These are phyloP conservation scores for Thaumatotibia leucotreta DNA, from an alignment of 1,140 invertebrate species.

Conservation along the genomic window DNA sequence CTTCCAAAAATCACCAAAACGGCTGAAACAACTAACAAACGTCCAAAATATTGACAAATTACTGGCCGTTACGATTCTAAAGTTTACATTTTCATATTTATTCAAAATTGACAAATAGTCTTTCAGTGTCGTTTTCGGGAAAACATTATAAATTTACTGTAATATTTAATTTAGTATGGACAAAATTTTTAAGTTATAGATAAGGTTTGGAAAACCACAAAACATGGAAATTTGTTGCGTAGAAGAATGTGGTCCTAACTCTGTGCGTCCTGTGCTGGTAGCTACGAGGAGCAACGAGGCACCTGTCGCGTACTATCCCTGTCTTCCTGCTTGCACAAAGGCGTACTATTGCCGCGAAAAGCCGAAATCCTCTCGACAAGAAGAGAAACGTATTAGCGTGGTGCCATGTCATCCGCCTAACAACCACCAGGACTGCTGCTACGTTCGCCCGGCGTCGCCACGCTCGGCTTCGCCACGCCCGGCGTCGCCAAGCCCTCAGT, in stretches of 20 bases:
- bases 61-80: slow-evolving; percentile 8
- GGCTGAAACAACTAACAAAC: too few relatives aligned
- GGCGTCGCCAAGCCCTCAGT: slow-evolving; percentile 15
- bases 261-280: slow-evolving; percentile 49
- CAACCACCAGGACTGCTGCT: slow-evolving; percentile 10
- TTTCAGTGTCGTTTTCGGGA: slow-evolving; percentile 17
- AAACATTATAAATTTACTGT: slow-evolving; percentile 24
- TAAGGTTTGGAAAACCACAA: slow-evolving; percentile 34
- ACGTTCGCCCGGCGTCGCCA: neutral
- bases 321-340: slow-evolving; percentile 46
- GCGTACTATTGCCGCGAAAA: slow-evolving; percentile 40
- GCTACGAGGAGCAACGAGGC: slow-evolving; percentile 37
- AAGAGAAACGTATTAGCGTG: neutral
- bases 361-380: slow-evolving; percentile 13
- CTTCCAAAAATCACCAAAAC: too few relatives aligned
- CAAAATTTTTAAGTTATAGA: slow-evolving; percentile 33
- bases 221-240: slow-evolving; percentile 51
- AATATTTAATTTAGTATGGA: slow-evolving; percentile 22
- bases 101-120: slow-evolving; percentile 28
- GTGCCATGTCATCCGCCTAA: neutral
- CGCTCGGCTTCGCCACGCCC: neutral
- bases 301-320: slow-evolving; percentile 39
- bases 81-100: slow-evolving; percentile 4
- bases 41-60: neutral
- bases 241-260: slow-evolving; percentile 43